Evolutionary conservation across 2,113 vertebrate species (phyloP).

Genomic region (Aldabrachelys gigantea): DNA sequence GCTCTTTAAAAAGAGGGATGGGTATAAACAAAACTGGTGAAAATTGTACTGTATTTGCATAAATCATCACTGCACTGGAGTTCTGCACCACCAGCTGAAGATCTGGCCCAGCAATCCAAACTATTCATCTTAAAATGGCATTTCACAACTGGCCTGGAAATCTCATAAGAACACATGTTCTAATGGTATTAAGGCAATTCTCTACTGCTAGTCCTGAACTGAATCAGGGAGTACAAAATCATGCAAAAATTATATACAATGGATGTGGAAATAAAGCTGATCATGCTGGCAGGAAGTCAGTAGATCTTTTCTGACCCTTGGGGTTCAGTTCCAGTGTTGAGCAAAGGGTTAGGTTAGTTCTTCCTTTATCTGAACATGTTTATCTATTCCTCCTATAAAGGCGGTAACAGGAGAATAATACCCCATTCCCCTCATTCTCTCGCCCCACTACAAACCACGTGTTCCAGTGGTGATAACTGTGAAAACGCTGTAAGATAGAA

Average conservation of each 20-base stretch:
- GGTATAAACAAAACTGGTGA: background rate
- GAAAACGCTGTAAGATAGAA: conserved; percentile 36
- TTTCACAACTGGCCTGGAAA: conserved; percentile 39
- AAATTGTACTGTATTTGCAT: conserved; percentile 25
- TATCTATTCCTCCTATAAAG: background rate
- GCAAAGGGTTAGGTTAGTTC: background rate
- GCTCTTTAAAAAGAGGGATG: background rate
- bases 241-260: background rate
- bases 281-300: fast-evolving
- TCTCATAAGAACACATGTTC: background rate
- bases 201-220: background rate
- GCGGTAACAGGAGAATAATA: background rate
- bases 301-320: background rate
- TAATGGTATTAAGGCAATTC: background rate
- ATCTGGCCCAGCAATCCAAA: background rate
- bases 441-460: background rate
- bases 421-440: background rate
- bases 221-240: background rate
- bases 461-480: conserved; percentile 12
- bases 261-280: background rate
- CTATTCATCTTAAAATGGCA: background rate
- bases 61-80: conserved; percentile 30
- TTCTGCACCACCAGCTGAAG: background rate
- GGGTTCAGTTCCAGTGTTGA: background rate
- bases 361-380: background rate